Evolutionary conservation across 2,797 vertebrate species (phyloP).

Genomic region (Micrastur ruficollis): DNA sequence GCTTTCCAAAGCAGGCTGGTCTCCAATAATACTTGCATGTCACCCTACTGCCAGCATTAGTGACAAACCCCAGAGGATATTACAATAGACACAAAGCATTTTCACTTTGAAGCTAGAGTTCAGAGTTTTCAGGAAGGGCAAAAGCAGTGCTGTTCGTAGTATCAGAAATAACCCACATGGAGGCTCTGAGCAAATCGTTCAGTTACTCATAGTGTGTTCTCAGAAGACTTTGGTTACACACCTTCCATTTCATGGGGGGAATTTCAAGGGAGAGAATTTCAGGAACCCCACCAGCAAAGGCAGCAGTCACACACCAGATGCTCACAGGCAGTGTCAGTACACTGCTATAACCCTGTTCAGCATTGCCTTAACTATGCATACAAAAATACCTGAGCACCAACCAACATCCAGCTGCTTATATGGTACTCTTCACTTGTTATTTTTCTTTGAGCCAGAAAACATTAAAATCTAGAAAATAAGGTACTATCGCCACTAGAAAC

Average conservation of each 20-base stretch:
- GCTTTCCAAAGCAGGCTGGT: neutral
- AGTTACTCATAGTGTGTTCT: neutral
- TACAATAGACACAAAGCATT: neutral
- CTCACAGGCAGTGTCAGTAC: neutral
- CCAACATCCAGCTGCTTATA: neutral
- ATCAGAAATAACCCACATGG: neutral
- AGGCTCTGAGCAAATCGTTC: neutral
- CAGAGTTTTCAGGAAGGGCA: neutral
- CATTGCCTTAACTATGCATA: neutral
- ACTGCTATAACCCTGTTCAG: neutral
- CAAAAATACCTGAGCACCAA: neutral
- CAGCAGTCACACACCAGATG: conserved; percentile 1
- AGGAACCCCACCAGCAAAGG: neutral
- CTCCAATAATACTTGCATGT: neutral
- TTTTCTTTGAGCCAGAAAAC: neutral
- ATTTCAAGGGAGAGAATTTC: conserved; percentile 25
- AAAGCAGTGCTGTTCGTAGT: neutral
- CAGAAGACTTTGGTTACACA: neutral
- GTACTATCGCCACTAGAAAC: neutral
- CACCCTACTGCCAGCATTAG: neutral
- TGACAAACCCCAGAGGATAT: neutral
- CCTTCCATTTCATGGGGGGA: neutral
- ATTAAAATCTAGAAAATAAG: neutral
- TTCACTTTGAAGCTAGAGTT: neutral
- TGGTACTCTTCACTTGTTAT: neutral